These are phyloP conservation scores for Cryptophagus acutangulus DNA, from an alignment of 2,888 invertebrate species.

Conservation along the genomic window DNA sequence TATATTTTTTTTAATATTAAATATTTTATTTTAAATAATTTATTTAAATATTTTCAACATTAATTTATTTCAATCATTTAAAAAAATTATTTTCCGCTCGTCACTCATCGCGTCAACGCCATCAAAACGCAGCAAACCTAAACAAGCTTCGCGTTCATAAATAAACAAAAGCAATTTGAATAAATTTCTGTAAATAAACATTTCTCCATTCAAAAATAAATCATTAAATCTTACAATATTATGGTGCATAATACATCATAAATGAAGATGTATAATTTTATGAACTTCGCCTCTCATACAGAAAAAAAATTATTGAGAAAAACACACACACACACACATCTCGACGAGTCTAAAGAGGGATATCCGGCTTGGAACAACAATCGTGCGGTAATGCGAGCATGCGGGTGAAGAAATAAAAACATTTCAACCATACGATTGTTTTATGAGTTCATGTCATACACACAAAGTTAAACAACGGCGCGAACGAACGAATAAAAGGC, in stretches of 20 bases:
- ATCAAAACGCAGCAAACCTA: background rate
- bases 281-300: too few relatives aligned
- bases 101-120: constrained; percentile 1
- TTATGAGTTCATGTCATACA: constrained; percentile 23
- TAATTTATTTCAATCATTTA: too few relatives aligned
- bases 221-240: too few relatives aligned
- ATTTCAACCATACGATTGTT: constrained; percentile 21
- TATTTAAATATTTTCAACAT: too few relatives aligned
- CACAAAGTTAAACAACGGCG: constrained; percentile 25
- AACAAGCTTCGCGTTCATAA: background rate
- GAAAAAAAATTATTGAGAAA: too few relatives aligned
- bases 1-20: too few relatives aligned
- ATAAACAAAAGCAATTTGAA: background rate
- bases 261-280: too few relatives aligned
- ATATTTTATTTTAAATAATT: too few relatives aligned
- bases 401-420: constrained; percentile 21
- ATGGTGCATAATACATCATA: too few relatives aligned
- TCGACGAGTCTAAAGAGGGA: constrained; percentile 29
- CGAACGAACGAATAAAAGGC: constrained; percentile 14
- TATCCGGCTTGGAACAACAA: constrained; percentile 25
- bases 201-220: constrained; percentile 37
- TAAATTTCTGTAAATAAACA: constrained; percentile 30
- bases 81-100: too few relatives aligned
- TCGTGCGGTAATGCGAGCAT: constrained; percentile 21
- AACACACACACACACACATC: too few relatives aligned